Conservation (phyloP, 2,113 vertebrate species). For the Vombatus ursinus region DNA sequence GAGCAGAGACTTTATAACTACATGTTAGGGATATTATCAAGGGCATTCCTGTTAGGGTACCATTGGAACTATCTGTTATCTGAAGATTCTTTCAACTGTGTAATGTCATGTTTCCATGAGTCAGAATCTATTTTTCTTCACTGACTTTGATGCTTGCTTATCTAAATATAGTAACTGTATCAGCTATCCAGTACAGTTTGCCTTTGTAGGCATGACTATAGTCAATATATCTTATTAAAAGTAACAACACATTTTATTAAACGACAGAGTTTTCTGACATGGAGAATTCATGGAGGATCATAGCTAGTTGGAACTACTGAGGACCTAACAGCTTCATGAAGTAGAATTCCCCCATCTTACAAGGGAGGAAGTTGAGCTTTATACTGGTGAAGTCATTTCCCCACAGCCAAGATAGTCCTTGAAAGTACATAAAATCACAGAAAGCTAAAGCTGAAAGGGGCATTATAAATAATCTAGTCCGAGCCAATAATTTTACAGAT, state of each 20-base stretch:
- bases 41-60: neutral
- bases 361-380: neutral
- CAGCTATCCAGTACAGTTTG: neutral
- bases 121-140: neutral
- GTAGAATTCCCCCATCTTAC: neutral
- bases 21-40: neutral
- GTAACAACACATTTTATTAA: too few relatives aligned
- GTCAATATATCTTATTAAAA: neutral
- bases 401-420: neutral
- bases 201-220: neutral
- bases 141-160: neutral
- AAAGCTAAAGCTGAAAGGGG: neutral
- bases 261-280: neutral
- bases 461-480: neutral
- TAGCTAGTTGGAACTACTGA: neutral
- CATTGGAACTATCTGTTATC: neutral
- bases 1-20: neutral
- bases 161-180: neutral
- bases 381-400: neutral
- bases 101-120: neutral
- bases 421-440: neutral
- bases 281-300: neutral
- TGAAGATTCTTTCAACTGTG: neutral
- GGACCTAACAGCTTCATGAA: neutral
- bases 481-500: neutral